Percentiles rank a stretch among this genome's conserved stretches.
These are phyloP conservation scores for Sturmia bella DNA, from an alignment of 2,888 invertebrate genomes.

Conservation along the genomic window DNA sequence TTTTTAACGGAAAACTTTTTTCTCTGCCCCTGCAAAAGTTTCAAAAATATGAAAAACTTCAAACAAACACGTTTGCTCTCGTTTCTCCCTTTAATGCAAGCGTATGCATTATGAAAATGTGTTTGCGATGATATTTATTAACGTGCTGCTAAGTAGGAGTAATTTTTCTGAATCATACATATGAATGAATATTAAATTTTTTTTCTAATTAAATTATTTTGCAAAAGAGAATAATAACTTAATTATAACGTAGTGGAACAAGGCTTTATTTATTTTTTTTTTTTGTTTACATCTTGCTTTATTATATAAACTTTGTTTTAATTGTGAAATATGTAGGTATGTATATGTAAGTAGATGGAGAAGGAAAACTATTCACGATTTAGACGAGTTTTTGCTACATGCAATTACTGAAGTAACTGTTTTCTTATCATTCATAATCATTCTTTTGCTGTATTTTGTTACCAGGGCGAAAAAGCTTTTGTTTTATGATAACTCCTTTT, in stretches of 20 bases:
- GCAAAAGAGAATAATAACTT: background rate
- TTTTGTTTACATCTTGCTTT: no score
- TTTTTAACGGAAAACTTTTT: background rate
- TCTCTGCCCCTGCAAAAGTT: background rate
- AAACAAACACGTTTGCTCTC: slow-evolving; percentile 18
- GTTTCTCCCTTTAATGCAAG: background rate
- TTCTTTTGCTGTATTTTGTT: no score
- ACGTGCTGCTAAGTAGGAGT: slow-evolving; percentile 47
- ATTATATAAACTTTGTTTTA: no score
- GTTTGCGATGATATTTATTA: slow-evolving; percentile 21
- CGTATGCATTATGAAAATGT: background rate
- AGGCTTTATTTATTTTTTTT: background rate
- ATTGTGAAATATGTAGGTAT: no score
- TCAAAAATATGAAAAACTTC: slow-evolving; percentile 31
- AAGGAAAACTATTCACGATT: no score
- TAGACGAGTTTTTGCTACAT: no score
- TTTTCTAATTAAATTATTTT: slow-evolving; percentile 6
- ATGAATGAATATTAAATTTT: slow-evolving; percentile 45
- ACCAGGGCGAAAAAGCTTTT: no score
- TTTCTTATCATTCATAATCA: no score
- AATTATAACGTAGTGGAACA: background rate
- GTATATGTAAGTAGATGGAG: no score
- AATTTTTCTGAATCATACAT: slow-evolving; percentile 44
- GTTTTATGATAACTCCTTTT: no score
- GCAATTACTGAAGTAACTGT: no score